Percentiles rank a stretch among this genome's conserved stretches.
phyloP scores from a whole-genome alignment of 2,888 invertebrate genomes.

The Pheosia tremula region DNA sequence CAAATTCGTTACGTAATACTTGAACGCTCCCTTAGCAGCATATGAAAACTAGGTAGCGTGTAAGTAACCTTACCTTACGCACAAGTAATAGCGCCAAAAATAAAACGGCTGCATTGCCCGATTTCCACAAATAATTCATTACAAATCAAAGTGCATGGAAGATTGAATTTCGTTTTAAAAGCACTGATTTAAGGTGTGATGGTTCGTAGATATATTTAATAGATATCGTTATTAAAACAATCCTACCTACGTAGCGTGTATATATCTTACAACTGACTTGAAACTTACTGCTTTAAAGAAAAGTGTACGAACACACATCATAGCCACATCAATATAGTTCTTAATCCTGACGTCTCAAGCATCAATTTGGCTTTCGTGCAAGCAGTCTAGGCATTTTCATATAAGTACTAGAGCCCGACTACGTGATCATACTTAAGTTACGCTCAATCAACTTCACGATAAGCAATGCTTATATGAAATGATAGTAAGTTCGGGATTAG shows the following conservation, averaged over 20 bases:
- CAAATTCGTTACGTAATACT: too few species aligned
- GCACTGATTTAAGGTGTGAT: background rate
- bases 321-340: background rate
- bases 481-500: background rate
- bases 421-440: background rate
- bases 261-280: background rate
- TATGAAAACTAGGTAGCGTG: too few species aligned
- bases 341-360: background rate
- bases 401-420: too few species aligned
- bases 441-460: conserved; percentile 1
- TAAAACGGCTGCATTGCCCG: conserved; percentile 27
- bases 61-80: conserved; percentile 38
- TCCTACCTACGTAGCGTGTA: background rate
- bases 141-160: conserved; percentile 8
- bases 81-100: conserved; percentile 32
- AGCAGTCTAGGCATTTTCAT: background rate
- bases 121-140: conserved; percentile 37
- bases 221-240: conserved; percentile 28
- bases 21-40: too few species aligned
- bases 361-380: background rate
- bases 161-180: background rate
- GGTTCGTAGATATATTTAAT: conserved; percentile 5
- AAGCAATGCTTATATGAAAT: background rate
- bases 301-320: background rate
- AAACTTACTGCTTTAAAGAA: background rate